These are phyloP conservation scores for Trissolcus basalis DNA, from an alignment of 1,140 invertebrate genomes.

Conservation along the genomic window DNA sequence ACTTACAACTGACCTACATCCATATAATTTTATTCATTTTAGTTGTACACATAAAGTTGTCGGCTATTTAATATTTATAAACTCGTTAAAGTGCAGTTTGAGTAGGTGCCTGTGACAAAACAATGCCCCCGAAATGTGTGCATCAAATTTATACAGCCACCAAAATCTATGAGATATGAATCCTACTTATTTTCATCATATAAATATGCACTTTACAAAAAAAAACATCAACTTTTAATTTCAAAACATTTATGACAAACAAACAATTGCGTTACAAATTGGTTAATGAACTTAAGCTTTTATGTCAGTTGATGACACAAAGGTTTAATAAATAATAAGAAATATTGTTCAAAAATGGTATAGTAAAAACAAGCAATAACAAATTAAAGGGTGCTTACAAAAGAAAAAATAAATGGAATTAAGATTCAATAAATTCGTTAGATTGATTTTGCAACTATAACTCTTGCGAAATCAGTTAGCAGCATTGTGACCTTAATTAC, in stretches of 20 bases:
- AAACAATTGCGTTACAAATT: too few relatives aligned
- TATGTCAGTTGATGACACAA: too few relatives aligned
- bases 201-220: too few relatives aligned
- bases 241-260: too few relatives aligned
- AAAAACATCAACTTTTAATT: too few relatives aligned
- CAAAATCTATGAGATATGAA: too few relatives aligned
- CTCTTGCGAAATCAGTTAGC: not conserved
- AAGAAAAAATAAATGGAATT: not conserved
- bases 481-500: constrained; percentile 29
- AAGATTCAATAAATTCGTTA: constrained; percentile 11
- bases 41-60: not conserved
- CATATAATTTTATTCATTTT: not conserved
- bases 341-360: too few relatives aligned
- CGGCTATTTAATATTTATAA: not conserved
- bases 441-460: not conserved
- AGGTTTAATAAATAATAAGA: too few relatives aligned
- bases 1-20: not conserved
- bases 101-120: not conserved
- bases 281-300: too few relatives aligned
- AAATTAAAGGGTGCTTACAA: not conserved
- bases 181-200: too few relatives aligned
- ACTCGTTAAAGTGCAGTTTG: not conserved
- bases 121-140: not conserved
- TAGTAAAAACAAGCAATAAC: too few relatives aligned
- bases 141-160: too few relatives aligned